phyloP scores from a whole-genome alignment of 2,113 vertebrate genomes.

The Poecile atricapillus region DNA sequence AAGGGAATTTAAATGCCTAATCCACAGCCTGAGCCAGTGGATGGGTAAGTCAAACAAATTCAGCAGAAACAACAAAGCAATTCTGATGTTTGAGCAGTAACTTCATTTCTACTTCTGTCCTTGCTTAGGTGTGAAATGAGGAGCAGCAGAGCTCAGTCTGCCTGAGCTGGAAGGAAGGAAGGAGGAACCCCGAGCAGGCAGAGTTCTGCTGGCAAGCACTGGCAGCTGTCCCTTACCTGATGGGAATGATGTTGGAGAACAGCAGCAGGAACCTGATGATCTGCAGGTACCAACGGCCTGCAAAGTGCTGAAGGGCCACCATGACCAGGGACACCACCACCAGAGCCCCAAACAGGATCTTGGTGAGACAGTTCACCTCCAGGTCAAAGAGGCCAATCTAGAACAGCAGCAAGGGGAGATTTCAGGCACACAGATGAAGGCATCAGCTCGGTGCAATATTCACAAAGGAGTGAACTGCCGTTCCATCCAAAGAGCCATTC shows the following conservation, averaged over 20 bases:
- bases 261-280: slow-evolving; percentile 94
- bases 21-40: background rate
- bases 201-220: background rate
- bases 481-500: background rate
- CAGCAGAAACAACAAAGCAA: background rate
- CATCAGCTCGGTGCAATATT: background rate
- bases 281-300: slow-evolving; percentile 97
- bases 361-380: slow-evolving; percentile 96
- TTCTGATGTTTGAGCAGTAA: background rate
- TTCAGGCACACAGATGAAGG: background rate
- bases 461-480: background rate
- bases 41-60: background rate
- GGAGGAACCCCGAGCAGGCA: background rate
- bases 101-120: background rate
- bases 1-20: background rate
- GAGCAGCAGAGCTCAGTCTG: background rate
- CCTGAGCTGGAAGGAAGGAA: background rate
- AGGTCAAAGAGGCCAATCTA: slow-evolving; percentile 97
- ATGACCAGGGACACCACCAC: slow-evolving; percentile 95
- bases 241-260: slow-evolving; percentile 96
- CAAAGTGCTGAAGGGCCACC: slow-evolving; percentile 96
- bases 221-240: slow-evolving; percentile 75
- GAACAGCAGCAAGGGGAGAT: background rate
- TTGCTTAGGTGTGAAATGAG: background rate
- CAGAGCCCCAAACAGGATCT: slow-evolving; percentile 92